Base-by-base conservation (phyloP, 92 coral and sea anemone species). In the Epizoanthus rinbou region DNA sequence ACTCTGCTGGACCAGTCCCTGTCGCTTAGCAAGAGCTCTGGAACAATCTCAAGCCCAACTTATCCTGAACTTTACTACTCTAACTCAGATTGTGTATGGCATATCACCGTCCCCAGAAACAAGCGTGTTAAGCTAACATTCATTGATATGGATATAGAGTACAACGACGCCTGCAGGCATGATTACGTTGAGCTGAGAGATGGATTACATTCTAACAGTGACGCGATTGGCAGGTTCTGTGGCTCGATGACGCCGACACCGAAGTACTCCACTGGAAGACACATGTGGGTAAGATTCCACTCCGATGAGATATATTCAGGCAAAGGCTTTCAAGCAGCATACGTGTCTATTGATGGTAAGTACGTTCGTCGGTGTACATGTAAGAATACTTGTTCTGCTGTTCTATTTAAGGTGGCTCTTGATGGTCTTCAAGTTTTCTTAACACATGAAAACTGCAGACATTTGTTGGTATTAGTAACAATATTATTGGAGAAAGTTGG, bases 101-200 rank as follows among this genome's bases (percentile, higher is more conserved):
- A 64, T 23, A 64, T 64, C 22, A 64, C 69, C 15, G 39, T 64
- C 33, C 69, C 69, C 7, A 8, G 6, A 10, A 64, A 64, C 69
- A 64, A 64, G 69, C 69, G 69, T 24, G 16, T 64, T 31, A 64
- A 64, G 31, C 37, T 64, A 2, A 64, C 69, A 64, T 64, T 64
- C 69, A 64, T 3, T 9, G 69, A 64, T 33, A 64, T 64, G 15
- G 41, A 64, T 17, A 13, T 64, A 6, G 68, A 63, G 28, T 25
- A 64, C 17, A 15, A 13, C 23, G 16, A 0, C 1, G 28, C 15
- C 69, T 64, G 69, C 17, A 5, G 5, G 17, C 4, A 64, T 3
- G 69, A 64, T 25, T 64, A 64, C 41, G 69, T 64, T 64, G 69
- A 64, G 69, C 39, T 64, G 15, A 24, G 69, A 64, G 69, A 64